Conservation (phyloP, 1,140 invertebrate species). For the Megalonaias nervosa region DNA sequence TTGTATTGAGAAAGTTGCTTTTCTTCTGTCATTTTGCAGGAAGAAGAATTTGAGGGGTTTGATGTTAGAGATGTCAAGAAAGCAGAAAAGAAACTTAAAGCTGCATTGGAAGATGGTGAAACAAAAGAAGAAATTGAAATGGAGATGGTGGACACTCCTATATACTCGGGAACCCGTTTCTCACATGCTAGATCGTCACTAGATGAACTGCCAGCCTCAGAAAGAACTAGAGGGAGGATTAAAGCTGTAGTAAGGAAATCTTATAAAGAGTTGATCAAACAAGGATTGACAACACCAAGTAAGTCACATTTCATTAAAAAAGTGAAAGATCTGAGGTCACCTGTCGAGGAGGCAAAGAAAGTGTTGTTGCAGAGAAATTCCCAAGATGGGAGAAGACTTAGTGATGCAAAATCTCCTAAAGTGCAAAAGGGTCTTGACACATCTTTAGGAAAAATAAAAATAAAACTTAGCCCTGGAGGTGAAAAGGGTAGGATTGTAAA, state of each 20-base stretch:
- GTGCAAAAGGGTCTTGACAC: slow-evolving; percentile 17
- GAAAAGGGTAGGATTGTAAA: slow-evolving; percentile 4
- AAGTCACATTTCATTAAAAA: slow-evolving; percentile 6
- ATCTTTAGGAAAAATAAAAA: background rate
- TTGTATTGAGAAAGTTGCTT: background rate
- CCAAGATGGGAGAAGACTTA: slow-evolving; percentile 20
- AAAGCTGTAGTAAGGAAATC: slow-evolving; percentile 39
- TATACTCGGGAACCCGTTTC: slow-evolving; percentile 4
- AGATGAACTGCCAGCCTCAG: slow-evolving; percentile 32
- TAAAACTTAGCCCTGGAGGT: background rate
- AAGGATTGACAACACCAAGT: slow-evolving; percentile 25
- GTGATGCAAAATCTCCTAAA: slow-evolving; percentile 23
- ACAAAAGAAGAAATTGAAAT: slow-evolving; percentile 7
- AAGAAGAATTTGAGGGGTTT: slow-evolving; percentile 71
- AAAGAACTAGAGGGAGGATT: slow-evolving; percentile 35
- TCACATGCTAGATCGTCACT: slow-evolving; percentile 5
- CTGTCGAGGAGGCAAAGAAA: slow-evolving; percentile 9
- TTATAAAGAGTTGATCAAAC: slow-evolving; percentile 41
- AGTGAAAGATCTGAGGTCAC: slow-evolving; percentile 10
- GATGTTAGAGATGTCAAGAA: slow-evolving; percentile 53
- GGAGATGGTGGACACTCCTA: slow-evolving; percentile 2
- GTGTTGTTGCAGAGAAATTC: slow-evolving; percentile 16
- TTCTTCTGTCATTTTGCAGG: slow-evolving; percentile 53
- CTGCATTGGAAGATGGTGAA: slow-evolving; percentile 24
- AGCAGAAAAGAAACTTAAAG: slow-evolving; percentile 45